These are phyloP conservation scores for Columba livia DNA, from an alignment of 2,113 vertebrate species.

Conservation along the genomic window DNA sequence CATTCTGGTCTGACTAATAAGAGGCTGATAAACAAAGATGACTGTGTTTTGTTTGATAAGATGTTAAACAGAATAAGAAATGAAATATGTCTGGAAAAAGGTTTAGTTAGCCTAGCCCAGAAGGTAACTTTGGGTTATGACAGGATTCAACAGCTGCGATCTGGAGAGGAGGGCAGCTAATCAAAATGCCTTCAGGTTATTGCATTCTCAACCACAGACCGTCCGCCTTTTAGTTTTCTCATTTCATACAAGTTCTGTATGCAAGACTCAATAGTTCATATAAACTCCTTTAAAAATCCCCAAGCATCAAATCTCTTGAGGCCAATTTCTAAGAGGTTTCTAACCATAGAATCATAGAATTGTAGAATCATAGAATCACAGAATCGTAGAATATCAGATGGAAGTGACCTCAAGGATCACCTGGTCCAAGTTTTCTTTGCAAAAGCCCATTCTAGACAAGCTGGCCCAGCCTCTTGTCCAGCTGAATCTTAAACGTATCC, in stretches of 20 bases:
- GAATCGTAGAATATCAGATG: too few species aligned
- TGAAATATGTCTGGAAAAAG: background rate
- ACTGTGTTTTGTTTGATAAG: background rate
- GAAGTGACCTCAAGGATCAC: too few species aligned
- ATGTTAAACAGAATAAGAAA: background rate
- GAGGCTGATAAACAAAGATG: background rate
- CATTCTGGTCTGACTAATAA: background rate
- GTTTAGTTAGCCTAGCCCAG: background rate
- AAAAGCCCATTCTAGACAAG: too few species aligned
- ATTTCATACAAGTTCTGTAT: background rate
- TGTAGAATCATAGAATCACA: too few species aligned
- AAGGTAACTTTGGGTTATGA: background rate
- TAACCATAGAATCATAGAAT: background rate
- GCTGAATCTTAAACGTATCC: too few species aligned
- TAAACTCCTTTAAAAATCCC: background rate
- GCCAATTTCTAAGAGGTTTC: background rate
- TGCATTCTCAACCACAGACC: background rate
- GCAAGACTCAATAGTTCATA: background rate
- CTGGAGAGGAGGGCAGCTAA: background rate
- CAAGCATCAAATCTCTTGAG: background rate
- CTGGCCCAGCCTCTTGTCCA: too few species aligned
- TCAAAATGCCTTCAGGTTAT: background rate
- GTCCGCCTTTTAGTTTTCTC: background rate
- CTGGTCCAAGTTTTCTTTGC: too few species aligned
- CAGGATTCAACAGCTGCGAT: background rate